Percentiles rank a stretch among this genome's conserved stretches.
Conservation (phyloP, 2,888 invertebrate genomes). For the Drosophila kambysellisi region DNA sequence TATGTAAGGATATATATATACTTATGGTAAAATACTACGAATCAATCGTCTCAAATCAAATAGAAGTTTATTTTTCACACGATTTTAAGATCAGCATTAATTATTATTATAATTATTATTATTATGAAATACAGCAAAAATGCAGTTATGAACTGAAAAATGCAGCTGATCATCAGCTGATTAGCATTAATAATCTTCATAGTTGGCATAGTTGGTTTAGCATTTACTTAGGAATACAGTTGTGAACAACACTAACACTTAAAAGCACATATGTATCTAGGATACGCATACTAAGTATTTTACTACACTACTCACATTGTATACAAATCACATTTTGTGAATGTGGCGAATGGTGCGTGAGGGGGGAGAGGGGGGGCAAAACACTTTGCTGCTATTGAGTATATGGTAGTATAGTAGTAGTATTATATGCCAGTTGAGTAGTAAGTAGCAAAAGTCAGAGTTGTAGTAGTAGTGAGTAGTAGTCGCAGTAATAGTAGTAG, state of each 20-base stretch:
- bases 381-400: conserved; percentile 33
- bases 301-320: conserved; percentile 48
- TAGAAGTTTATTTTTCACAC: conserved; percentile 1
- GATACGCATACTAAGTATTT: conserved; percentile 26
- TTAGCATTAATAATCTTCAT: conserved; percentile 9
- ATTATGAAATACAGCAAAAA: neutral
- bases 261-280: conserved; percentile 43
- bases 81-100: neutral
- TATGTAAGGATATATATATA: neutral
- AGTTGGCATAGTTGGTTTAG: conserved; percentile 8
- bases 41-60: conserved; percentile 25
- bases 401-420: conserved; percentile 8
- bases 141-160: neutral
- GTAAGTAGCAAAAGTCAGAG: conserved; percentile 1
- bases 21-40: conserved; percentile 23
- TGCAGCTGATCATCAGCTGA: neutral
- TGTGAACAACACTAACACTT: conserved; percentile 39
- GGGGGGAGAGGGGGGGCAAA: neutral
- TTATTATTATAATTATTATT: neutral
- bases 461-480: neutral
- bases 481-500: neutral
- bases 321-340: conserved; percentile 52
- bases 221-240: conserved; percentile 11
- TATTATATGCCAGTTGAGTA: conserved; percentile 7
- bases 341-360: conserved; percentile 47